Base-by-base conservation (phyloP, 2,797 vertebrate genomes). In the Streptopelia turtur region DNA sequence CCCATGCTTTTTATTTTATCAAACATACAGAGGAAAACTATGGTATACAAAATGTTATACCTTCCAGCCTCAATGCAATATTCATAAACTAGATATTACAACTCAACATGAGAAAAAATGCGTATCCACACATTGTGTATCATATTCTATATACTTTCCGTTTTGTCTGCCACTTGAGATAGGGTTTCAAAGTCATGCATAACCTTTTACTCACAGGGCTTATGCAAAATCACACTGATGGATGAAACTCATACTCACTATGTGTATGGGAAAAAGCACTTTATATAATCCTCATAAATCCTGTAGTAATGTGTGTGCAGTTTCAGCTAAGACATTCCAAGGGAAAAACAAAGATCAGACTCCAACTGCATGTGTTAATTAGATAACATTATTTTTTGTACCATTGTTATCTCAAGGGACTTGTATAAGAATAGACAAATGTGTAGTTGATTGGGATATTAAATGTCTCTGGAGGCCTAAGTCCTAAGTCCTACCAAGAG, bases 261-360 rank as follows among this genome's bases (percentile, higher is more conserved):
- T 70, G 57, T 83, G 78, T 89, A 94, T 96, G 95, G 89, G 95
- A 92, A 97, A 96, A 94, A 87, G 68, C 69, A 70, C 63, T 93
- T 74, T 90, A 53, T 80, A 45, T 92, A 97, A 93, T 95, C 93
- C 81, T 83, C 60, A 96, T 87, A 94, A 96, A 91, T 87, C 83
- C 65, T 78, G 22, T n/a, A 64, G 43, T 66, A 87, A 70, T 64
- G 43, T 57, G 84, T 79, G 53, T 75, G 52, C 50, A 47, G 30
- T 64, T 95, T 72, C 52, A 69, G 33, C 52, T 71, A 83, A 87
- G 60, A 71, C 61, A 90, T 74, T 95, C 80, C 66, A 83, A 61
- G 83, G 50, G 60, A 85, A 83, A 86, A 89, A 0, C 37, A 84
- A 87, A 88, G 25, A 83, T 68, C 52, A 83, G 49, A 96, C 70